Base-by-base conservation (phyloP, 2,113 vertebrate genomes). In the Zonotrichia leucophrys region DNA sequence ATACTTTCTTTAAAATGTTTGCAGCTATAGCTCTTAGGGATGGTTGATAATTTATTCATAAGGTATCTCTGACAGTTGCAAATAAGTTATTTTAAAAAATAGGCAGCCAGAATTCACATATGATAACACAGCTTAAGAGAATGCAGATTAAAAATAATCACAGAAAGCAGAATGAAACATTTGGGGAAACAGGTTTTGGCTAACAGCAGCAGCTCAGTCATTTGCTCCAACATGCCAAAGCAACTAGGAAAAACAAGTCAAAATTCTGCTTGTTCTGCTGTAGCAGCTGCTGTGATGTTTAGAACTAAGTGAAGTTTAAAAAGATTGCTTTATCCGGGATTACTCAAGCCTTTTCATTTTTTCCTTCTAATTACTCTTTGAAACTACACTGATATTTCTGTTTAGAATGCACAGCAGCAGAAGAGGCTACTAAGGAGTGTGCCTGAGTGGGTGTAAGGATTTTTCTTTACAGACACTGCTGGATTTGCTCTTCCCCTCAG, bases 61-160 rank as follows among this genome's bases (percentile, higher is more conserved):
- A 90, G 53, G 12, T 80, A 87, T 83, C 80, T 72, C 63, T 92
- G 92, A 90, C 89, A 88, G 80, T 31, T 86, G 78, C 68, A 95
- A 95, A 37, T 66, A 91, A 92, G 49, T 88, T 95, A 74, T n/a
- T 95, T 91, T 64, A 4, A 63, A 93, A 94, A 92, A 86, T 16
- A 49, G 0, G 20, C 72, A 88, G 56, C 44, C 53, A 69, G 81
- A 93, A 96, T 81, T 94, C 80, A 87, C 77, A 87, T 72, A 67
- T 30, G 68, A 94, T 85, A 94, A 92, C 15, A 12, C 39, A 91
- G 18, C 42, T 94, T 92, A 83, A 83, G 58, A 92, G 82, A 96
- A 74, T 56, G n/a, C 30, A 89, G 78, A 87, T 55, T 90, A 91
- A 94, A 96, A 97, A 95, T 91, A 94, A 94, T 82, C 74, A 95